Evolutionary conservation across 2,888 invertebrate genomes (phyloP).

Genomic region (Drosophila nr. perissopoda): DNA sequence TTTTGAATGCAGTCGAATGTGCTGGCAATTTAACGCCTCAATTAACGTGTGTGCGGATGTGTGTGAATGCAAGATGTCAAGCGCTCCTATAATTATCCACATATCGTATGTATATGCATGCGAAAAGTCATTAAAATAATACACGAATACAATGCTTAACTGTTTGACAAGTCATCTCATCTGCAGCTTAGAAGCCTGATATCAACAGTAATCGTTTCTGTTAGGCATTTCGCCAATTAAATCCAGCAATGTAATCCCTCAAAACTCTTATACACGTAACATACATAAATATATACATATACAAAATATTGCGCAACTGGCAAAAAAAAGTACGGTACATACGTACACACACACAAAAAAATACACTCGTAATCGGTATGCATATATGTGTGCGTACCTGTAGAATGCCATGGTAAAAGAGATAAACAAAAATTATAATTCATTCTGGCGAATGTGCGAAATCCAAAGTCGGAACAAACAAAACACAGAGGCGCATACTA

Average conservation of each 20-base stretch:
- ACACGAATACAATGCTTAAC: neutral
- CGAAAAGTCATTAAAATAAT: neutral
- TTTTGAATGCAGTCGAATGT: constrained; percentile 5
- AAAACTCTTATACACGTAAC: constrained; percentile 14
- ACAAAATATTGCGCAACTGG: constrained; percentile 38
- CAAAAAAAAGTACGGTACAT: neutral
- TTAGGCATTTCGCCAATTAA: constrained; percentile 9
- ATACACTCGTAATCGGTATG: neutral
- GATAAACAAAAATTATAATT: constrained; percentile 70
- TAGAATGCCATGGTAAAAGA: constrained; percentile 31
- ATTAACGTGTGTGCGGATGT: constrained; percentile 5
- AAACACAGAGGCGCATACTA: neutral
- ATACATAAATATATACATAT: neutral
- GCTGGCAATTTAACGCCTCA: constrained; percentile 17
- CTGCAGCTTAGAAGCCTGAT: neutral
- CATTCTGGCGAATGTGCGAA: constrained; percentile 56
- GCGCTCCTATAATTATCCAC: constrained; percentile 27
- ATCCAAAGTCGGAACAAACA: constrained; percentile 27
- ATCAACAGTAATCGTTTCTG: constrained; percentile 16
- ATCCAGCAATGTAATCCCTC: neutral
- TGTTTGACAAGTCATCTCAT: neutral
- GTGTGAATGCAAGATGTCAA: constrained; percentile 37
- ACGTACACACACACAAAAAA: neutral
- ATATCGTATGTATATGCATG: constrained; percentile 2
- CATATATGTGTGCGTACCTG: constrained; percentile 27